Percentiles rank a stretch among this genome's conserved stretches.
phyloP scores from a whole-genome alignment of 2,113 vertebrate genomes.

The Hippotragus niger region DNA sequence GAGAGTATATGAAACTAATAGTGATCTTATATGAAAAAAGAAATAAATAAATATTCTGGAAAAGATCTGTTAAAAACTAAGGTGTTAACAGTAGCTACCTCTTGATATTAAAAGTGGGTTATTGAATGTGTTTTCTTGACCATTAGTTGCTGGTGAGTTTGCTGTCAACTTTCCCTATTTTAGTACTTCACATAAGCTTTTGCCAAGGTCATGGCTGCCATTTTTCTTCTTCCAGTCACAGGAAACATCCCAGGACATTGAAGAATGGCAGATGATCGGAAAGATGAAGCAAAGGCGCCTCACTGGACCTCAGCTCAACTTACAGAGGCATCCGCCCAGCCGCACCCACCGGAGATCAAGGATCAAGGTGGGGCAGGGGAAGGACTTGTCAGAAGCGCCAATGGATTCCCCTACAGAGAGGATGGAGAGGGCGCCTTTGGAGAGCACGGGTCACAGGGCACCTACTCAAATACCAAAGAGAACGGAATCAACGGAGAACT shows the following conservation, averaged over 20 bases:
- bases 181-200: accelerated
- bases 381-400: slow-evolving; percentile 88
- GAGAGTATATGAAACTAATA: not conserved
- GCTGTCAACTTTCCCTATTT: not conserved
- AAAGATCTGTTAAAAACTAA: not conserved
- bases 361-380: slow-evolving; percentile 83
- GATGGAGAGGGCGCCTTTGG: slow-evolving; percentile 88
- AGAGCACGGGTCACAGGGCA: slow-evolving; percentile 75
- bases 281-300: slow-evolving; percentile 90
- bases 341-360: slow-evolving; percentile 85
- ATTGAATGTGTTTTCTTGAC: not conserved
- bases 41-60: not conserved
- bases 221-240: slow-evolving; percentile 68
- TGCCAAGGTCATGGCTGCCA: not conserved
- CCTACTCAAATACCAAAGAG: slow-evolving; percentile 88
- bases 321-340: slow-evolving; percentile 80
- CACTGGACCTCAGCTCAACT: slow-evolving; percentile 93
- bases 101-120: not conserved
- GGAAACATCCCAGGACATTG: slow-evolving; percentile 61
- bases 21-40: not conserved
- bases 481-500: slow-evolving; percentile 97
- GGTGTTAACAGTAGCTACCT: not conserved
- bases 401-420: slow-evolving; percentile 89
- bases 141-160: not conserved
- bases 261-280: slow-evolving; percentile 94